phyloP scores from a whole-genome alignment of 2,797 vertebrate species.

The Coendou prehensilis region DNA sequence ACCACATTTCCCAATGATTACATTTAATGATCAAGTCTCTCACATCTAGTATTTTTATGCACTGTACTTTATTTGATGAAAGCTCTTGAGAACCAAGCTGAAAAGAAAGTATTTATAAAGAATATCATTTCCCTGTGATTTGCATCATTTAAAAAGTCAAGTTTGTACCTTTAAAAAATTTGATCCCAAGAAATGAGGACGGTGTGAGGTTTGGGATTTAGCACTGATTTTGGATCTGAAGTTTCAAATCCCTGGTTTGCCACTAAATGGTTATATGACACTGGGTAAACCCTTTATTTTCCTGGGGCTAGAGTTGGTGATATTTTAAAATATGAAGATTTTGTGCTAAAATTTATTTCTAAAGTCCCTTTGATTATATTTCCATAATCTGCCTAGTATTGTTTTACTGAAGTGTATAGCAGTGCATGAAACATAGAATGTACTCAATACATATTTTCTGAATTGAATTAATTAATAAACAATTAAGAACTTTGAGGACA shows the following conservation, averaged over 20 bases:
- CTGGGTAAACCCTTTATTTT: background rate
- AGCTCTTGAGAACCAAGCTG: background rate
- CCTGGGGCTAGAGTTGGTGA: background rate
- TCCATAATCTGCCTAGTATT: background rate
- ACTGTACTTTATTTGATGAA: background rate
- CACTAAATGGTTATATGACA: background rate
- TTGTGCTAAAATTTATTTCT: constrained; percentile 9
- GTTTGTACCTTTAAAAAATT: background rate
- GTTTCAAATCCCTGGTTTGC: constrained; percentile 4
- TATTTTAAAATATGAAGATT: background rate
- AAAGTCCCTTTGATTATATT: background rate
- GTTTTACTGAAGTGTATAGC: constrained; percentile 9
- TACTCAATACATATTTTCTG: constrained; percentile 9
- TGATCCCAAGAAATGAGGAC: background rate
- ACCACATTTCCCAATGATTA: background rate
- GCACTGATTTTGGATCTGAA: constrained; percentile 23
- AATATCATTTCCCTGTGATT: background rate
- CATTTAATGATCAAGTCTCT: background rate
- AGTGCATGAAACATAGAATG: background rate
- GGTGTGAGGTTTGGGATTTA: background rate
- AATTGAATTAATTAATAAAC: background rate
- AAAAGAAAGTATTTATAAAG: constrained; percentile 14
- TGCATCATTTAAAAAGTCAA: constrained; percentile 29
- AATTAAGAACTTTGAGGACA: background rate
- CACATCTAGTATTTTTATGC: background rate